Base-by-base conservation (phyloP, 2,113 vertebrate genomes). In the Tiliqua scincoides region DNA sequence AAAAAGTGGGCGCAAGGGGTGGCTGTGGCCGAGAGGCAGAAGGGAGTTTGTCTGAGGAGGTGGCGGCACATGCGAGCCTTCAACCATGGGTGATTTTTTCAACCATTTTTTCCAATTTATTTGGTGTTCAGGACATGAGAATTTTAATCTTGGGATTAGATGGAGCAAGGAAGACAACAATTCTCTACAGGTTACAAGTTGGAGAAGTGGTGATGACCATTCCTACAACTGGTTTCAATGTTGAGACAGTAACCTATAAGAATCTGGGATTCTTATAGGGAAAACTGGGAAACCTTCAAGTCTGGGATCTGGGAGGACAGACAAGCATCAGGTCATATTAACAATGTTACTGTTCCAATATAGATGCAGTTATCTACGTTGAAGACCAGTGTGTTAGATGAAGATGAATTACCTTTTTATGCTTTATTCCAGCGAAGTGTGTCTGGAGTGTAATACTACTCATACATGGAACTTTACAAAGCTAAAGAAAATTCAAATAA, bases 251-350 rank as follows among this genome's bases (percentile, higher is more conserved):
- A 88, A 99, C 98, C 0, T 99, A 98, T 94, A 99, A 98, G 95
- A 99, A 99, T 90, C 97, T 99, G 86, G n/a, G n/a, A n/a, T n/a
- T n/a, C n/a, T n/a, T n/a, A n/a, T n/a, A n/a, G n/a, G n/a, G n/a
- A n/a, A n/a, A n/a, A n/a, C n/a, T n/a, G n/a, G n/a, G n/a, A n/a
- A 99, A 98, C 93, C 99, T 99, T 93, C 99, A 99, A 96, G 99
- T 99, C 32, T 99, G 99, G 99, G 99, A 99, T 93, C 96, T 99
- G 77, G 99, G 99, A 95, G 99, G 99, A 94, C 99, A 99, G 95
- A 99, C 99, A 3, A 99, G 99, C 93, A 99, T 99, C 95, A 98
- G 99, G 99, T 99, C n/a, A n/a, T n/a, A n/a, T n/a, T n/a, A n/a
- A n/a, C n/a, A n/a, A n/a, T n/a, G n/a, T n/a, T n/a, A n/a, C n/a